Percentiles rank a stretch among this genome's conserved stretches.
These are phyloP conservation scores for Catocala fraxini DNA, from an alignment of 2,888 invertebrate species.

Conservation along the genomic window DNA sequence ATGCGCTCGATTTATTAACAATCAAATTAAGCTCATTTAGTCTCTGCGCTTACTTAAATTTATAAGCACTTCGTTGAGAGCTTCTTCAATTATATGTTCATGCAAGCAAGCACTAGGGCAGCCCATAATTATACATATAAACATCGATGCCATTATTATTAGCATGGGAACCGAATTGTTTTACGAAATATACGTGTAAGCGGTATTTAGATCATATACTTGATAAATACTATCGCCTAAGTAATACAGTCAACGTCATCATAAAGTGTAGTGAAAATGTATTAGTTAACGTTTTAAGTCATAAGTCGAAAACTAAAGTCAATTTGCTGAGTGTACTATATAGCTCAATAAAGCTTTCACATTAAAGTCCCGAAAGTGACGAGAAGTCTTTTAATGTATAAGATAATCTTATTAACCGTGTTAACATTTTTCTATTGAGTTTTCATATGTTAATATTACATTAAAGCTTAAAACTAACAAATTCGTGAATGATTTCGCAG, in stretches of 20 bases:
- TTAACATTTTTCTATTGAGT: slow-evolving; percentile 38
- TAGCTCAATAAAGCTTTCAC: slow-evolving; percentile 60
- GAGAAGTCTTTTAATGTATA: slow-evolving; percentile 46
- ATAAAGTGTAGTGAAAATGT: slow-evolving; percentile 18
- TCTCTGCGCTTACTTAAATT: too few relatives aligned
- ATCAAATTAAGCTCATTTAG: too few relatives aligned
- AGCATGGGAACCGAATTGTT: neutral
- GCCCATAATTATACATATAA: neutral
- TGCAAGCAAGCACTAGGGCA: too few relatives aligned
- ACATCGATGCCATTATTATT: neutral
- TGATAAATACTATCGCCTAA: slow-evolving; percentile 27
- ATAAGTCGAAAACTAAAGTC: slow-evolving; percentile 23
- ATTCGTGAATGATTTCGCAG: slow-evolving; percentile 74
- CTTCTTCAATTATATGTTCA: too few relatives aligned
- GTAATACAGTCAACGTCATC: slow-evolving; percentile 27
- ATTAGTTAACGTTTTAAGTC: slow-evolving; percentile 20
- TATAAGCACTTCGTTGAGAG: too few relatives aligned
- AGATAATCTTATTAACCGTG: slow-evolving; percentile 20
- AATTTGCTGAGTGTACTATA: slow-evolving; percentile 26
- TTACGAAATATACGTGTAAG: neutral
- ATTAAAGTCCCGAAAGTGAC: slow-evolving; percentile 26
- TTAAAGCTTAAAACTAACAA: slow-evolving; percentile 80
- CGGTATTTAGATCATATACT: slow-evolving; percentile 13
- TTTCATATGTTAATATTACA: slow-evolving; percentile 55
- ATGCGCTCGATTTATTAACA: too few relatives aligned